Base-by-base conservation (phyloP, 2,797 vertebrate genomes). In the Hafferia zeledoni region DNA sequence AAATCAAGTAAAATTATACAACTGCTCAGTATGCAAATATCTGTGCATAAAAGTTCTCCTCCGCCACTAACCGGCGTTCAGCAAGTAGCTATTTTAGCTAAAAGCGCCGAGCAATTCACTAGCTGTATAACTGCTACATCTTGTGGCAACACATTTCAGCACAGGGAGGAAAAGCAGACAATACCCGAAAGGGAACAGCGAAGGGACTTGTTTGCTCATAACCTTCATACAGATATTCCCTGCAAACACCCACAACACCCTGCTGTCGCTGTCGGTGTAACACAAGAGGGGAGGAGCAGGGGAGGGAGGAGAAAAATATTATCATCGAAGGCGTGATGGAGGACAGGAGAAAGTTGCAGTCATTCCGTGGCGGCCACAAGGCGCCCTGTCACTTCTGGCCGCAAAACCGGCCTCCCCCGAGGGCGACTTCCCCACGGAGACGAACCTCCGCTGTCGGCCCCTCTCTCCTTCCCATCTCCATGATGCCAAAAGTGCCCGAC, bases 51-150 rank as follows among this genome's bases (percentile, higher is more conserved):
- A 97, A 97, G 95, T 97, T 97, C 94, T 86, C 75, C 70, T 70
- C 78, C 23, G 11, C 64, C 93, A 37, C 83, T 55, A 91, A 56
- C 82, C 3, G 76, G 79, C 93, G 76, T 83, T 93, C 93, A 88
- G 93, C 84, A 95, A 97, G 95, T 94, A 96, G 91, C 93, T 94
- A 96, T 97, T 96, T 94, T 74, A 86, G 94, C 94, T 64, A 90
- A 96, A 96, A 92, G 95, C 94, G 69, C 71, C 86, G 22, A 95
- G 89, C 80, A 74, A 78, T 87, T 95, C 93, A 96, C 96, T 92
- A 70, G 96, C 97, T 97, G 97, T 96, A 81, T 94, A 96, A 98
- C 96, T 97, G 97, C 98, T 98, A 98, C 98, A 98, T 98, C 98
- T 98, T 98, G 97, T 94, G 98, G 98, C 95, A 95, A 96, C 39